A percentile compares a stretch with the other conserved stretches of the same genome.
These are phyloP conservation scores for Cloeon dipterum DNA, from an alignment of 2,888 invertebrate genomes.

Conservation along the genomic window DNA sequence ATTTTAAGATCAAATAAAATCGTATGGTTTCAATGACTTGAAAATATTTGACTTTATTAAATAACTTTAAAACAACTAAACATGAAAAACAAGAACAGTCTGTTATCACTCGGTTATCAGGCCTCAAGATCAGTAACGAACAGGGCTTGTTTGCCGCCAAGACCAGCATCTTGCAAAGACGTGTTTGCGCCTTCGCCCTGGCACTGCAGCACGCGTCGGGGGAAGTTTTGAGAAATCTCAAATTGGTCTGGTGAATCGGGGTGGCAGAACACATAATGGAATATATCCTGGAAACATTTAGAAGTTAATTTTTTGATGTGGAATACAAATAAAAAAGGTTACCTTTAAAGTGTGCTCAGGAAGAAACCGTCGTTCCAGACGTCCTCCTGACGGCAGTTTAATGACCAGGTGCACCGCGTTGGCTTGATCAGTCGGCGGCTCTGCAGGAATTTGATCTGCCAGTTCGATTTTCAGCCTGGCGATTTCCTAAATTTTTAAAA, in stretches of 20 bases:
- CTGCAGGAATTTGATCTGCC: conserved; percentile 39
- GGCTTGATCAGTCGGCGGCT: conserved; percentile 45
- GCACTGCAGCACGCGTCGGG: conserved; percentile 58
- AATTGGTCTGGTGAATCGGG: conserved; percentile 79
- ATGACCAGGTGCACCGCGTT: conserved; percentile 66
- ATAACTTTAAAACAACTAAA: neutral
- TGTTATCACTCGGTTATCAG: conserved; percentile 12
- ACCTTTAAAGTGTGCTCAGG: conserved; percentile 63
- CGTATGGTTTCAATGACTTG: too few relatives aligned
- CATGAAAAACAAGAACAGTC: neutral
- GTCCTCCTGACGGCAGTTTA: conserved; percentile 71
- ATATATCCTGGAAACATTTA: conserved; percentile 69
- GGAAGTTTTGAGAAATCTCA: conserved; percentile 90
- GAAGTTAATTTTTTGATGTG: too few relatives aligned
- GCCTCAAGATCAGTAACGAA: conserved; percentile 87
- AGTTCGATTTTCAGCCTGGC: conserved; percentile 40
- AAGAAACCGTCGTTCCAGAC: conserved; percentile 71
- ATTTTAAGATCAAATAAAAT: neutral
- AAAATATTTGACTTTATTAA: neutral
- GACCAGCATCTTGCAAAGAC: conserved; percentile 52
- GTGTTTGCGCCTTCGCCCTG: conserved; percentile 19
- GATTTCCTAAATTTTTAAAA: conserved; percentile 23
- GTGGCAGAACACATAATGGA: conserved; percentile 89
- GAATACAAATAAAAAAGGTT: conserved; percentile 11
- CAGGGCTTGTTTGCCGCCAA: conserved; percentile 74